phyloP scores from a whole-genome alignment of 2,888 invertebrate genomes.

The Xylota sylvarum region DNA sequence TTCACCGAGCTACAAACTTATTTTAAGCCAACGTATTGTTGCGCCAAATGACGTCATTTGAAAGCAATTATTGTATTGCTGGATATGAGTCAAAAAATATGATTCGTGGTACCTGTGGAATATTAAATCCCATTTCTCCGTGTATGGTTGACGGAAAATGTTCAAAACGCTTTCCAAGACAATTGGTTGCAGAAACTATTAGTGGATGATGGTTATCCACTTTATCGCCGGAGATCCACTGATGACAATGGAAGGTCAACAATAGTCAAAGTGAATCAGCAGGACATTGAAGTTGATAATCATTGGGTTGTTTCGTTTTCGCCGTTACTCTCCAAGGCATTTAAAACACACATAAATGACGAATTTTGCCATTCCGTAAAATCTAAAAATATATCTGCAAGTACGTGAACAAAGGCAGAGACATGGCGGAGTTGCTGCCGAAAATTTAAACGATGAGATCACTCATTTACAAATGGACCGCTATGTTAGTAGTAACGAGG shows the following conservation, averaged over 20 bases:
- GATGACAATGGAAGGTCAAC: not conserved
- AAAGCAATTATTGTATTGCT: too few species aligned
- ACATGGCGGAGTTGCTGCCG: constrained; percentile 17
- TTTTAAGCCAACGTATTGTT: too few species aligned
- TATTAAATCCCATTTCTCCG: constrained; percentile 79
- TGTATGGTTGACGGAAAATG: constrained; percentile 82
- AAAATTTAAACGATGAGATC: constrained; percentile 44
- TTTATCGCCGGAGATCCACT: too few species aligned
- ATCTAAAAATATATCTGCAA: constrained; percentile 6
- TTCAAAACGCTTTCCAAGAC: constrained; percentile 78
- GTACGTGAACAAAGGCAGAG: constrained; percentile 19
- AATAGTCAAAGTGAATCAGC: not conserved
- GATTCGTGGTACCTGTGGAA: constrained; percentile 82
- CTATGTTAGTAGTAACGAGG: constrained; percentile 47
- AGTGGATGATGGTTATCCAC: constrained; percentile 70
- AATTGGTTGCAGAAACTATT: constrained; percentile 78
- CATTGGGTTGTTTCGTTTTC: constrained; percentile 29
- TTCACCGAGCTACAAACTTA: too few species aligned
- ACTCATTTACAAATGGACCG: constrained; percentile 42
- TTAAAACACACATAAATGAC: constrained; percentile 6
- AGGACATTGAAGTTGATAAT: constrained; percentile 7
- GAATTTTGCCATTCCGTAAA: not conserved
- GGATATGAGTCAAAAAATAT: too few species aligned
- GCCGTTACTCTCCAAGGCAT: constrained; percentile 5
- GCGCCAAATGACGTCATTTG: too few species aligned